Conservation (phyloP, 1,140 invertebrate genomes). For the Scaptodrosophila lebanonensis region DNA sequence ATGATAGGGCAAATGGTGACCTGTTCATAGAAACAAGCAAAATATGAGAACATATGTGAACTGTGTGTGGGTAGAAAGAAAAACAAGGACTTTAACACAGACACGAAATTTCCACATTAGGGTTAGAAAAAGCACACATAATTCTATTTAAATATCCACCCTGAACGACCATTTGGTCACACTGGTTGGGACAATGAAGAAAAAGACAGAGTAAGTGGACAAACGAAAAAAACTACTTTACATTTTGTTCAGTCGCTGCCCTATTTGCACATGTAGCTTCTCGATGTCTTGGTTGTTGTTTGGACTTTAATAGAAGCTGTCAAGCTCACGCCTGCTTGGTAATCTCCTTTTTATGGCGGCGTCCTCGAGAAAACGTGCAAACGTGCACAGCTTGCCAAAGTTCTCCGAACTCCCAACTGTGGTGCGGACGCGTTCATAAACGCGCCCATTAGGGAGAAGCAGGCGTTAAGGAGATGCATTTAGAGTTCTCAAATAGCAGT, state of each 20-base stretch:
- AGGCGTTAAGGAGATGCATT: neutral
- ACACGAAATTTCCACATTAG: too few relatives aligned
- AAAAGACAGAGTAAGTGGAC: too few relatives aligned
- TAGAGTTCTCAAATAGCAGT: slow-evolving; percentile 37
- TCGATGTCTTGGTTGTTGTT: slow-evolving; percentile 17
- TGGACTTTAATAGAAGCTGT: slow-evolving; percentile 47
- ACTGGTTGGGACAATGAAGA: too few relatives aligned
- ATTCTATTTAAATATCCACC: too few relatives aligned
- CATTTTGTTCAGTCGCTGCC: slow-evolving; percentile 51
- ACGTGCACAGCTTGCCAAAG: slow-evolving; percentile 58
- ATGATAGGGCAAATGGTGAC: too few relatives aligned
- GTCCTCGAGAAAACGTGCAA: slow-evolving; percentile 46
- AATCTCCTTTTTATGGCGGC: slow-evolving; percentile 65
- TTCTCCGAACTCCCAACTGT: slow-evolving; percentile 9
- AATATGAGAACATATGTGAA: too few relatives aligned
- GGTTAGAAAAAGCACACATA: too few relatives aligned
- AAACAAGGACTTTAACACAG: too few relatives aligned
- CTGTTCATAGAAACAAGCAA: too few relatives aligned
- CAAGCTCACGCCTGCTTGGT: slow-evolving; percentile 22
- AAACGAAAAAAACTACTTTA: slow-evolving; percentile 12
- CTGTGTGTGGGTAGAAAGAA: too few relatives aligned
- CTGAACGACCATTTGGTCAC: too few relatives aligned
- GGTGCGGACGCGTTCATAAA: neutral
- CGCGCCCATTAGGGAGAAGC: too few relatives aligned
- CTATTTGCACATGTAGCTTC: slow-evolving; percentile 58